phyloP scores from a whole-genome alignment of 2,113 vertebrate genomes.

The Panurus biarmicus region DNA sequence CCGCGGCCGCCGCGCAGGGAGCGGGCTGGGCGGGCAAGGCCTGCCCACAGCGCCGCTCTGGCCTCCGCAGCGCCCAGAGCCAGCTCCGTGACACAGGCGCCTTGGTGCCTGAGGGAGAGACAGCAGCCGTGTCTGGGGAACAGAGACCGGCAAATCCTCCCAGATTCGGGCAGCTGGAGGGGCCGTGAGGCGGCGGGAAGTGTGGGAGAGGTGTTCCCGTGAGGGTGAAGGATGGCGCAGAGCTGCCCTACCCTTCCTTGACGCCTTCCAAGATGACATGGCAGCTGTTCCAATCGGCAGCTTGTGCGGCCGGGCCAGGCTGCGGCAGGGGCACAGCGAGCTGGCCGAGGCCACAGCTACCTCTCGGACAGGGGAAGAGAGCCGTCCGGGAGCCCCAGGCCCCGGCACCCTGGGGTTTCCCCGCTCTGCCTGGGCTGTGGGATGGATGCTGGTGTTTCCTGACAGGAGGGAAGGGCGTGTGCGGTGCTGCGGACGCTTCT shows the following conservation, averaged over 20 bases:
- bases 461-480: not conserved
- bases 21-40: rapidly evolving
- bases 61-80: not conserved
- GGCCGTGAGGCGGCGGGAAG: not conserved
- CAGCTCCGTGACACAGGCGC: rapidly evolving
- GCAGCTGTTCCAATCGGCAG: rapidly evolving
- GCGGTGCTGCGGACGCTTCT: not conserved
- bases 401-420: rapidly evolving
- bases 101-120: not conserved
- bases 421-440: not conserved
- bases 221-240: not conserved
- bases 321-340: rapidly evolving
- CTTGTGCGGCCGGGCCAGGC: not conserved
- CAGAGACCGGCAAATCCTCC: not conserved
- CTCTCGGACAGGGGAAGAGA: rapidly evolving
- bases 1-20: too few species aligned
- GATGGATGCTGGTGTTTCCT: not conserved
- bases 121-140: rapidly evolving
- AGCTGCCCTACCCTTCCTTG: rapidly evolving
- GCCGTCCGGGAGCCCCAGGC: not conserved
- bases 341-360: rapidly evolving
- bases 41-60: not conserved
- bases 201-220: not conserved
- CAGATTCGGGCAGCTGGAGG: rapidly evolving
- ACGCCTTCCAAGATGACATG: not conserved